These are phyloP conservation scores for Anomalospiza imberbis DNA, from an alignment of 2,797 vertebrate genomes.

Conservation along the genomic window DNA sequence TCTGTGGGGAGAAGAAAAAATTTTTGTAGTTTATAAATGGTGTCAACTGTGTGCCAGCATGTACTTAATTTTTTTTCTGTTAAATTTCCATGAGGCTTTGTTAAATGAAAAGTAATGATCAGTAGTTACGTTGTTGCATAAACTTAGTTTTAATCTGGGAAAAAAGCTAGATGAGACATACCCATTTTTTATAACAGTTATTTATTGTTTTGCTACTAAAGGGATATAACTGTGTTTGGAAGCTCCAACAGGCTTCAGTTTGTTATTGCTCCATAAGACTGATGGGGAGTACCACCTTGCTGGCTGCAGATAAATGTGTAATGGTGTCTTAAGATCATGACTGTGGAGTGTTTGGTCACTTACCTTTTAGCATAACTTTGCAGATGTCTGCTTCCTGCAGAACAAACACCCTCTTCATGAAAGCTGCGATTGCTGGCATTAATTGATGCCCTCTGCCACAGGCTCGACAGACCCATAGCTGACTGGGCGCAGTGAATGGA, in stretches of 20 bases:
- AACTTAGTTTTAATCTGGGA: background rate
- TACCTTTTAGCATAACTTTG: background rate
- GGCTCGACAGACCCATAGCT: background rate
- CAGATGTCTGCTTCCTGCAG: background rate
- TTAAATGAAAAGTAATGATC: background rate
- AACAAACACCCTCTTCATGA: constrained; percentile 7
- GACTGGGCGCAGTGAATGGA: constrained; percentile 17
- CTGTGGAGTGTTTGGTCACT: background rate
- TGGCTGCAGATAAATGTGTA: background rate
- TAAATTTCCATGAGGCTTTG: background rate
- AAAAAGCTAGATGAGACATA: background rate
- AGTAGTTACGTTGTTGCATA: background rate
- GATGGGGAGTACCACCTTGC: background rate
- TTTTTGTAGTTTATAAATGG: background rate
- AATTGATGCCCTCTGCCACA: background rate
- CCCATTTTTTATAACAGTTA: background rate
- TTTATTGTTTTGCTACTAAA: background rate
- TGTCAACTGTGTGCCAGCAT: background rate
- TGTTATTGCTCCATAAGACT: background rate
- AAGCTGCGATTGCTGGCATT: background rate
- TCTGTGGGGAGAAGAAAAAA: background rate
- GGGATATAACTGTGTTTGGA: background rate
- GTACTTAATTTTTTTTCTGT: rapidly evolving
- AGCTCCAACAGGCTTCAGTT: background rate
- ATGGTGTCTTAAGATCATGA: background rate